These are phyloP conservation scores for Xestia xanthographa DNA, from an alignment of 2,888 invertebrate species.

Conservation along the genomic window DNA sequence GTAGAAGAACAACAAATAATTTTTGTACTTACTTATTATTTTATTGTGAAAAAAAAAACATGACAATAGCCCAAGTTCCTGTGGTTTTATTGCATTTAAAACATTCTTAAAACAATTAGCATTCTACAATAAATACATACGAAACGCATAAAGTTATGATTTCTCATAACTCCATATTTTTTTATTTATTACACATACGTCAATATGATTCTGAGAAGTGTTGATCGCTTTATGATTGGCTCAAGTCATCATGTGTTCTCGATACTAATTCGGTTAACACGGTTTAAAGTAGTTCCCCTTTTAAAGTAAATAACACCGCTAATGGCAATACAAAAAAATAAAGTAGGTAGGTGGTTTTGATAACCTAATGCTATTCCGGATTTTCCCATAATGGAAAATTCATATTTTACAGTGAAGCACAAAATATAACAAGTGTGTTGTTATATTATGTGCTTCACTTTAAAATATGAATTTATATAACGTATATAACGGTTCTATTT, in stretches of 20 bases:
- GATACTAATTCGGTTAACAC: slow-evolving; percentile 25
- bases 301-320: not conserved
- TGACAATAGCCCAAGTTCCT: not conserved
- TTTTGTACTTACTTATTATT: not conserved
- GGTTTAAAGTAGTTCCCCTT: slow-evolving; percentile 13
- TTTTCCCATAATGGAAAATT: not conserved
- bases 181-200: slow-evolving; percentile 36
- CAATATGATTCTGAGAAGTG: slow-evolving; percentile 35
- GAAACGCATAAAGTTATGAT: slow-evolving; percentile 20
- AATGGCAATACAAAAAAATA: not conserved
- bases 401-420: too few relatives aligned
- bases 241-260: slow-evolving; percentile 11
- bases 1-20: not conserved
- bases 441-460: too few relatives aligned
- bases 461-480: too few relatives aligned
- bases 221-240: slow-evolving; percentile 27
- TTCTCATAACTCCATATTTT: slow-evolving; percentile 41
- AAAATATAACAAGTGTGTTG: too few relatives aligned
- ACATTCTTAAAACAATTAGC: slow-evolving; percentile 4
- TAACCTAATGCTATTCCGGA: not conserved
- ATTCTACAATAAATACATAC: slow-evolving; percentile 5
- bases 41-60: not conserved
- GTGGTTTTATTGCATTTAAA: slow-evolving; percentile 6
- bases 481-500: too few relatives aligned
- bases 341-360: not conserved